Base-by-base conservation (phyloP, 2,113 vertebrate genomes). In the Hippoglossus stenolepis region DNA sequence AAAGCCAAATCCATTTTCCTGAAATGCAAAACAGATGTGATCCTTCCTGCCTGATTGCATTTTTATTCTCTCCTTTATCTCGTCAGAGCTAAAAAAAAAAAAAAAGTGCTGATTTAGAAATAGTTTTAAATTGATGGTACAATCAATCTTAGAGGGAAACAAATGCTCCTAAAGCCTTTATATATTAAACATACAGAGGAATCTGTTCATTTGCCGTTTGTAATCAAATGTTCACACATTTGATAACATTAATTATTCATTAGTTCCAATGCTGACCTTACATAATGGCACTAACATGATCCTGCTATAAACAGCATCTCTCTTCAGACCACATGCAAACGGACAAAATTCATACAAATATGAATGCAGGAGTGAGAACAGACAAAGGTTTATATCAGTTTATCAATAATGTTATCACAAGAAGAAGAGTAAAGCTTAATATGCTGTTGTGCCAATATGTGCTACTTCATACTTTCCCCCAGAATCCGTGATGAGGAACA, bases 41-140 rank as follows among this genome's bases (percentile, higher is more conserved):
- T 78, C 72, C 59, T 82, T 76, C 28, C 77, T 85, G 80, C 70
- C 70, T 71, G 65, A 58, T 67, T 63, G 60, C 43, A 73, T 78
- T 78, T 67, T 70, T 64, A 68, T 67, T 75, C 17, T 81, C 56
- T 69, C 45, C 28, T 84, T 81, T 85, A 75, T 85, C 61, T 71
- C 57, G 54, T 79, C 53, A 60, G 75, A 84, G 74, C 76, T 59
- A 15, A 40, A 65, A 66, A 64, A 82, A 77, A 14, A 18, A 49
- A 18, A 49, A 71, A 82, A 78, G 68, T 45, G 1, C 68, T 74
- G 77, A 81, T 78, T 86, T 85, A 63, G 58, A 65, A 73, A 38
- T 80, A 31, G 31, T 31, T 79, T 83, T 84, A 61, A 80, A 79
- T 80, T 86, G 84, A 92, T 87, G 87, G 93, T 93, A 94, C 94